Conservation (phyloP, 1,140 invertebrate species). For the Wasmannia auropunctata region DNA sequence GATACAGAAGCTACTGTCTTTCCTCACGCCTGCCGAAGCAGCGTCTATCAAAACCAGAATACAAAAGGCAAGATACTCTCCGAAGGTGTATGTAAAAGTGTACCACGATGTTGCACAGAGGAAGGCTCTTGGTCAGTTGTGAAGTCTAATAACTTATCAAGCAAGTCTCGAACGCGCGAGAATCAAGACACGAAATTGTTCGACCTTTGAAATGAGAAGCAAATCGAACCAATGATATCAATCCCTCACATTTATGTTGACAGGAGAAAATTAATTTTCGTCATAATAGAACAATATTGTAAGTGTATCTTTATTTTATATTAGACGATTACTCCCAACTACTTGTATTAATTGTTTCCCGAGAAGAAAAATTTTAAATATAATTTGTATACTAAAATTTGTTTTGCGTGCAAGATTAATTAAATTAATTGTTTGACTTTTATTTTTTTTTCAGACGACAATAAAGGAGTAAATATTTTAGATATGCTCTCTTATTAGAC, state of each 20-base stretch:
- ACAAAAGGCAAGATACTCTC: not conserved
- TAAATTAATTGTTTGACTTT: not conserved
- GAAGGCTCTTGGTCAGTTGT: not conserved
- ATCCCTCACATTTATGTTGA: not conserved
- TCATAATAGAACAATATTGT: not conserved
- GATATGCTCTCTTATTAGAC: not conserved
- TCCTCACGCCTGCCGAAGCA: not conserved
- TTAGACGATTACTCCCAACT: not conserved
- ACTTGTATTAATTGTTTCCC: not conserved
- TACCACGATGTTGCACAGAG: conserved; percentile 24
- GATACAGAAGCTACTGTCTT: conserved; percentile 36
- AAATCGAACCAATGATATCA: not conserved
- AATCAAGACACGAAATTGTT: not conserved
- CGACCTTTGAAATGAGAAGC: not conserved
- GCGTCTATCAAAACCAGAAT: not conserved
- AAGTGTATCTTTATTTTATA: not conserved
- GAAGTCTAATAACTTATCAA: not conserved
- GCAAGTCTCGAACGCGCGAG: not conserved
- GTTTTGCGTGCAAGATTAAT: not conserved
- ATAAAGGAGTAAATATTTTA: not conserved
- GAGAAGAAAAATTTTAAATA: not conserved
- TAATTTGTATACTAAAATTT: too few relatives aligned
- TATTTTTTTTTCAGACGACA: not conserved
- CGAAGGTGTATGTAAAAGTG: conserved; percentile 3
- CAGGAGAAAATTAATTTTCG: not conserved